phyloP scores from a whole-genome alignment of 2,888 invertebrate species.

The Erebia ligea region DNA sequence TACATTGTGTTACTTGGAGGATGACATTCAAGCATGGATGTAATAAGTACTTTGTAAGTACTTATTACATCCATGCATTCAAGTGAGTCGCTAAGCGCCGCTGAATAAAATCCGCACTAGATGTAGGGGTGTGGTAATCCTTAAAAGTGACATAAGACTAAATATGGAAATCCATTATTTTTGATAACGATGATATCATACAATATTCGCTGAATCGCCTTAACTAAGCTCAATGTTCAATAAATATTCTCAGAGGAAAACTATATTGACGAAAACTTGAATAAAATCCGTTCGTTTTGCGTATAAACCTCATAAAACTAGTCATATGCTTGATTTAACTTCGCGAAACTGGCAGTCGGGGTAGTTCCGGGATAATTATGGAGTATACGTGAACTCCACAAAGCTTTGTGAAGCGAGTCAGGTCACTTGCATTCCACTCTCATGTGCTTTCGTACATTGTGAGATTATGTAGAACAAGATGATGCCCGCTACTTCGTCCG shows the following conservation, averaged over 20 bases:
- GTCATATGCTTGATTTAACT: slow-evolving; percentile 18
- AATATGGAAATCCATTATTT: too few species aligned
- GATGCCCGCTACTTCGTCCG: too few species aligned
- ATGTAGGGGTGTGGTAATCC: too few species aligned
- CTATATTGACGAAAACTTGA: neutral
- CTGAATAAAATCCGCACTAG: too few species aligned
- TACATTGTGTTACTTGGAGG: too few species aligned
- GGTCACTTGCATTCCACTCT: slow-evolving; percentile 13
- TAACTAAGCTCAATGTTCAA: neutral
- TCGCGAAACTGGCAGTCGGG: slow-evolving; percentile 19
- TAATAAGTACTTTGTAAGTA: too few species aligned
- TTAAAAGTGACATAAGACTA: too few species aligned
- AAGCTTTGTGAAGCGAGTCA: slow-evolving; percentile 19
- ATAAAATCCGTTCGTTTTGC: neutral
- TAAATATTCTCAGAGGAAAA: neutral
- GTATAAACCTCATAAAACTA: slow-evolving; percentile 13
- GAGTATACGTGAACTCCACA: slow-evolving; percentile 19
- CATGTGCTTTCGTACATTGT: neutral
- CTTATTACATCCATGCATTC: too few species aligned
- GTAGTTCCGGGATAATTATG: slow-evolving; percentile 27
- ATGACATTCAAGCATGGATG: too few species aligned
- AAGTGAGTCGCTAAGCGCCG: too few species aligned
- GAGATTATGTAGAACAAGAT: neutral
- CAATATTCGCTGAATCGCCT: too few species aligned
- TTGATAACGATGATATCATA: too few species aligned